Base-by-base conservation (phyloP, 1,140 invertebrate genomes). In the Luehdorfia chinensis region DNA sequence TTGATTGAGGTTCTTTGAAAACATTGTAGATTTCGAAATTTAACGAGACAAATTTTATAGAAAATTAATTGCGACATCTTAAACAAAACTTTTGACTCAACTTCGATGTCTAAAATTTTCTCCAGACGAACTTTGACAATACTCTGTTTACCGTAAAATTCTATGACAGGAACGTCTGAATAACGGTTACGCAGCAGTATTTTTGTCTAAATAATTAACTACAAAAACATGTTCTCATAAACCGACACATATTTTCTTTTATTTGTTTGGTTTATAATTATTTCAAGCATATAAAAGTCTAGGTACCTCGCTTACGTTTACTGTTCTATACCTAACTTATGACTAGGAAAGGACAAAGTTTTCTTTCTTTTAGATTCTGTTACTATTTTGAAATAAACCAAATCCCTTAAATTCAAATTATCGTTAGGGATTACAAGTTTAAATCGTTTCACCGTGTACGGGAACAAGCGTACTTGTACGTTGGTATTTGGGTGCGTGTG, bases 61-160 rank as follows among this genome's bases (percentile, higher is more conserved):
- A 81, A 85, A 85, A 85, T 85, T 85, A 85, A 83, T 85, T 83
- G 75, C 76, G 73, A 83, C 78, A 79, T 79, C 78, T 85, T 76
- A 72, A 79, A 81, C 75, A 68, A 71, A 79, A 83, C 59, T 83
- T 81, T 69, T 62, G 62, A 75, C 52, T 75, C 60, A 66, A 76
- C 59, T 78, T 73, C 75, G 68, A 74, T 81, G 77, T 75, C 65
- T 69, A 54, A 75, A 75, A 75, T 69, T 83, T 79, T 75, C 57
- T 67, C 52, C 52, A 47, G 47, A 8, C 23, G 50, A 79, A 77
- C 50, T 79, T 74, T 56, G 39, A 73, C 66, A 66, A 59, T 66
- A 54, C 56, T 63, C 33, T 55, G 31, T 63, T 51, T 51, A 18
- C 15, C 27, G 18, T 41, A 27, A 33, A 33, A 33, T 13, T 16